Base-by-base conservation (phyloP, 2,888 invertebrate genomes). In the Zonitis immaculata region DNA sequence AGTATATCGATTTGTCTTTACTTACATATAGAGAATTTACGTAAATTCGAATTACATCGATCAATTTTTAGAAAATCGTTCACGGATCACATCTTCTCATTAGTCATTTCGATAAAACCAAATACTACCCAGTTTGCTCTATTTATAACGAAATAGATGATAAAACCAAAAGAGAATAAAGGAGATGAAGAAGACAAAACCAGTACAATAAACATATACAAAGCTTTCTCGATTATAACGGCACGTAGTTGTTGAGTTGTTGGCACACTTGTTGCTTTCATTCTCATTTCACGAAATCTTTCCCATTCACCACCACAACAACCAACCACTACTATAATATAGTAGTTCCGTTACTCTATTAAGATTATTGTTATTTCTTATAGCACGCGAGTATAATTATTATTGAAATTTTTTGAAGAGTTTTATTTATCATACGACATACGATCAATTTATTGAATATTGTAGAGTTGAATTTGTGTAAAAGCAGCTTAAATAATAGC, bases 381-480 rank as follows among this genome's bases (percentile, higher is more conserved):
- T 66, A 61, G 66, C 67, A 68, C 64, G 66, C 67, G 64, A 65
- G 66, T n/a, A n/a, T 69, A 67, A 69, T 69, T 69, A 69, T 64
- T 60, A 56, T 50, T 22, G 22, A 22, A 22, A n/a, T n/a, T n/a
- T n/a, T n/a, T n/a, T n/a, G n/a, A n/a, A n/a, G n/a, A n/a, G n/a
- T n/a, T n/a, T n/a, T n/a, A n/a, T n/a, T n/a, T n/a, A n/a, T n/a
- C n/a, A n/a, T n/a, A n/a, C n/a, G n/a, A n/a, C n/a, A n/a, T n/a
- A n/a, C n/a, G n/a, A n/a, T n/a, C n/a, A n/a, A n/a, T n/a, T n/a
- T n/a, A n/a, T n/a, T n/a, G n/a, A n/a, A n/a, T n/a, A n/a, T n/a
- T n/a, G n/a, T n/a, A n/a, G n/a, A n/a, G n/a, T n/a, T n/a, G n/a
- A n/a, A n/a, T n/a, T n/a, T n/a, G n/a, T n/a, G n/a, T n/a, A 22